Evolutionary conservation across 1,140 invertebrate genomes (phyloP), one percentile per base, ranked within the genome.

Genomic region (Ostrea denselamellosa): DNA sequence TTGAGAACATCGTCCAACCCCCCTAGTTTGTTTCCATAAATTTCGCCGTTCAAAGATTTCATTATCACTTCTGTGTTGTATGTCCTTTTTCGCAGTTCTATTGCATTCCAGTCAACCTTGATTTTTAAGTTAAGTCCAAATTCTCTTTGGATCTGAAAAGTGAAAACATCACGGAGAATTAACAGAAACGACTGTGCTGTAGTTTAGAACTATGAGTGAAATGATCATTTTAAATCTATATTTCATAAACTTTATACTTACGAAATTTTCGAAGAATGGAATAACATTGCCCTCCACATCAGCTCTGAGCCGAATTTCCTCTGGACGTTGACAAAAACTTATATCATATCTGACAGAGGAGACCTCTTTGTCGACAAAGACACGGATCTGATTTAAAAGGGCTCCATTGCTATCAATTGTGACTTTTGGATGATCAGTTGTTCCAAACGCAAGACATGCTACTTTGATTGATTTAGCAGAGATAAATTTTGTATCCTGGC

Each of bases 371-470:
- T 54, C 83, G 7, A 53, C 54, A 51, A 51, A 22, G 12, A 88
- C 56, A 8, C 62, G 83, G 56, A 88, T 77, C 44, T 51, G 65
- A 8, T 85, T 83, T 17, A 77, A 52, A 52, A 85, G 10, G 10
- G 34, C 53, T 14, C 87, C 83, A n/a, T 51, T 85, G 14, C 25
- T 71, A 10, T 88, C 87, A 17, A 88, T 28, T 10, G 44, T 77
- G 25, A 56, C 68, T 56, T 88, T 88, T 44, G 87, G 58, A 56
- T 88, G 87, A 56, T 88, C 87, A 10, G 51, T 54, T 19, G 87
- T 71, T 68, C 87, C 87, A 53, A 44, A 17, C 9, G 83, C 58
- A 4, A 88, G 44, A 34, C 87, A 88, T 14, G 44, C 52, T 17
- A 88, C 52, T 85, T 85, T 85, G 9, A 88, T 56, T 65, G 87